Base-by-base conservation (phyloP, 2,797 vertebrate genomes). In the Chaetodon trifasciatus region DNA sequence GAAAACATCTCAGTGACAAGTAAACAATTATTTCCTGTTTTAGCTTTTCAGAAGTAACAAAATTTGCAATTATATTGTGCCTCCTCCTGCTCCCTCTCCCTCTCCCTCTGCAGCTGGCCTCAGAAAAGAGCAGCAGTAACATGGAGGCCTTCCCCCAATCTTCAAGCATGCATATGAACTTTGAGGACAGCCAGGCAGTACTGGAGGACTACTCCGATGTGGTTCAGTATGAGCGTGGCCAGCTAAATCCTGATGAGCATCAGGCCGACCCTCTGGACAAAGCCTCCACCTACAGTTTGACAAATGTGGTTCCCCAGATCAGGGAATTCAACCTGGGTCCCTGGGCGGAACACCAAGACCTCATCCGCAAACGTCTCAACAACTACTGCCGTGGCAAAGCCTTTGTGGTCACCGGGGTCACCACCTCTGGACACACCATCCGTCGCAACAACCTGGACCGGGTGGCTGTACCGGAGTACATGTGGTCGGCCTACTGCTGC, bases 401-500 rank as follows among this genome's bases (percentile, higher is more conserved):
- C 83, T 93, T 89, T 3, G 52, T 95, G 49, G 79, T 95, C 80
- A 93, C 92, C 0, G 92, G 94, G 21, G 79, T 94, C 40, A 96
- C 94, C 55, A 93, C 87, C 16, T 91, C 95, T 0, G 94, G 95
- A 7, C 92, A 94, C 84, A 94, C 83, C 12, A 94, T 95, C 75
- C 94, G 93, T 1, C 91, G 92, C 17, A 90, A 93, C 78, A 95
- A 94, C 88, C 74, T 89, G 74, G 93, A 95, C 78, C 78, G 92
- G 0, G 91, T 95, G 52, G 93, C 90, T 5, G 84, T 95, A 13
- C 94, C 95, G 0, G 93, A 96, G 82, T 94, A 93, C 74, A 78
- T 94, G 89, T 95, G 94, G 95, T 93, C 94, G 0, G 93, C 94
- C 17, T 95, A 95, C 78, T 95, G 95, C 91, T 96, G 95, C 86